Base-by-base conservation (phyloP, 2,888 invertebrate species). In the Leucozona laternaria region DNA sequence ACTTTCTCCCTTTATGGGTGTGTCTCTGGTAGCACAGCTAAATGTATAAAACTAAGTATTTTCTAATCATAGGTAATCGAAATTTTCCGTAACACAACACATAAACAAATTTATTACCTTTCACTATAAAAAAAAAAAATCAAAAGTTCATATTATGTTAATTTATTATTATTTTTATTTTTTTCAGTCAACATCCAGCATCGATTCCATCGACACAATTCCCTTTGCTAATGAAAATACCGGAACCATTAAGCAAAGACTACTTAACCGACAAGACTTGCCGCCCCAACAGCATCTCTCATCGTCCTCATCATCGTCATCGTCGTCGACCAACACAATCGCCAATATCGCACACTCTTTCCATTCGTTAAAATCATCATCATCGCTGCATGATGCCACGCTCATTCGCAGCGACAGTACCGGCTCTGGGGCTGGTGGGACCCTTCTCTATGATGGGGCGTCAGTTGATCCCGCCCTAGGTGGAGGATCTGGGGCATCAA, bases 151-250 rank as follows among this genome's bases (percentile, higher is more conserved):
- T n/a, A n/a, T n/a, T n/a, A n/a, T n/a, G n/a, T n/a, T n/a, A n/a
- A n/a, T n/a, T n/a, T 93, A 96, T 96, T 95, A 53, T 10, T 50
- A 73, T 58, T 31, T 40, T 62, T 68, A n/a, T 64, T 80, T 62
- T 73, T 73, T 93, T 48, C 94, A 97, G 97, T 97, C 97, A 92
- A 97, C 96, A 94, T 98, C 98, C 90, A 98, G 98, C 93, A 97
- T 98, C 89, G 98, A 98, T 94, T 98, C 98, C 62, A 93, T 93
- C 80, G 98, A 98, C 93, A 97, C 97, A 91, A 95, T 97, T 92
- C 99, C 99, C 50, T 99, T 99, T 93, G 99, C 99, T 89, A 99
- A 99, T 92, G 99, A 99, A 92, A 99, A 99, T 93, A 98, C 98
- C 45, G 99, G 99, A 77, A 99, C 99, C 72, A 99, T 99, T 91